Base-by-base conservation (phyloP, 2,797 vertebrate species). In the Enteromius trimaculatus region DNA sequence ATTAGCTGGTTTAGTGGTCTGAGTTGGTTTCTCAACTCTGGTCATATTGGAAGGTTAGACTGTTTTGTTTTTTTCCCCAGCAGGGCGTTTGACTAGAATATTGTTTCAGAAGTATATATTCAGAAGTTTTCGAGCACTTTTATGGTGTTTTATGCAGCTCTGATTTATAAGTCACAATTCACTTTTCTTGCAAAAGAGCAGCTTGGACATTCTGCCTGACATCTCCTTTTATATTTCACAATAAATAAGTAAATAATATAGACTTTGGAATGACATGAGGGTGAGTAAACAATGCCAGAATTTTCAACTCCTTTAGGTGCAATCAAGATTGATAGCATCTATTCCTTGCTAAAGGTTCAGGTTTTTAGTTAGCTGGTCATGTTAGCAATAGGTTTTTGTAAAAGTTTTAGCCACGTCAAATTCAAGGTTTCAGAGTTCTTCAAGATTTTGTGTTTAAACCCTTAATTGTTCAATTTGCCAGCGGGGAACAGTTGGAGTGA, bases 241-340 rank as follows among this genome's bases (percentile, higher is more conserved):
- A 3, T 37, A 75, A 55, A 74, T 21, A 23, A 47, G 14, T 2
- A 47, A 47, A 19, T 71, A 29, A 10, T 19, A 19, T 19, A 11
- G 6, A 26, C 34, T 44, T 60, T 62, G 29, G 31, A 81, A 82
- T 23, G 7, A 51, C 58, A 65, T 66, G 29, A 65, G 44, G 44
- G 44, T 68, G 34, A 76, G 17, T 66, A 76, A 82, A 82, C 8
- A 9, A 75, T 31, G n/a, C 10, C 6, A 53, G 10, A 44, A n/a
- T n/a, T 10, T 42, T 39, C 0, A 70, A 70, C 37, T 82, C 78
- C 31, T 74, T 83, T 65, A 83, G 75, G 77, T 37, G 62, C 68
- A 85, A 62, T 86, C 64, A 23, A 62, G 11, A 70, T 66, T 78
- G 10, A 39, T 77, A 80, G 47, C 64, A 72, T 16, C 17, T 60